Base-by-base conservation (phyloP, 92 coral and sea anemone species). In the Zoanthus sociatus region DNA sequence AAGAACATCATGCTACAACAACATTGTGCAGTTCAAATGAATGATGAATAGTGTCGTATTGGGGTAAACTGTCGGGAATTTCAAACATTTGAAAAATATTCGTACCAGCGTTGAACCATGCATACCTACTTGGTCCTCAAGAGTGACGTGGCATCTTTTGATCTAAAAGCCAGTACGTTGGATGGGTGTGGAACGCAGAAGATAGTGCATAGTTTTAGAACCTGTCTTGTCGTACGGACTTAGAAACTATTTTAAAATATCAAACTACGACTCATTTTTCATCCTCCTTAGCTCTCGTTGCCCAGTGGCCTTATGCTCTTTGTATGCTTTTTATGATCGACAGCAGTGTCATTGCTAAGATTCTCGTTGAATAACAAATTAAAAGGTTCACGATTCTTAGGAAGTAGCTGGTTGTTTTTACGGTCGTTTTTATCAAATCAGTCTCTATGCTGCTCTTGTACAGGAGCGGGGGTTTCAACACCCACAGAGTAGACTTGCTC, bases 381-480 rank as follows among this genome's bases (percentile, higher is more conserved):
- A 48, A 48, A 75, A 14, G 69, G 66, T 37, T 47, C 32, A 16
- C 72, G 32, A 47, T 26, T 26, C 0, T 26, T 26, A 26, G 26
- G 0, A 26, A 26, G 26, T 26, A 26, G 26, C 26, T 26, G 26
- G 26, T 26, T 26, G 26, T 26, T 26, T 26, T 26, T 26, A 26
- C 26, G 26, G 26, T 26, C 26, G 26, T 84, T 84, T 51, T 84
- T 79, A 54, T 84, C 88, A 54, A 84, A 84, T 72, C 71, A 84
- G 81, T 72, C 88, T 53, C 55, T 76, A 26, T 26, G 50, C 3
- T 68, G 15, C n/a, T 18, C 50, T n/a, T 18, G 4, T 6, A 15
- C 11, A 53, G 73, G 55, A 30, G 82, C 88, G 16, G 73, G 88
- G 30, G 71, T 51, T 11, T 20, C 81, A 21, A 71, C 53, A 31